A percentile compares a stretch with the other conserved stretches of the same genome.
phyloP scores from a whole-genome alignment of 2,113 vertebrate genomes.

The Bagarius yarrelli region DNA sequence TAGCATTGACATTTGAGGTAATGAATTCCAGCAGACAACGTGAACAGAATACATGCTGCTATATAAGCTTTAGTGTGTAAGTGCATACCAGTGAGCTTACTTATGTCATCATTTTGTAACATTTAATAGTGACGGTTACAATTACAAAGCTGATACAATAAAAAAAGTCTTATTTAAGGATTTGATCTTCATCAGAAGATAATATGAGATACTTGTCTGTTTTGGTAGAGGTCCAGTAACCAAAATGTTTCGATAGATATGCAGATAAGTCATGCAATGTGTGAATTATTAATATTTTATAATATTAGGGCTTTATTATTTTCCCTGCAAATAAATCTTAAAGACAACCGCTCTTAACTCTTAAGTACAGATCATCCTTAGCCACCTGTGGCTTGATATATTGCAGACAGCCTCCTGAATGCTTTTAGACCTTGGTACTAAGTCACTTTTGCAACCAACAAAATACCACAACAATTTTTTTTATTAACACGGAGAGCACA shows the following conservation, averaged over 20 bases:
- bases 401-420: slow-evolving; percentile 42
- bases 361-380: slow-evolving; percentile 49
- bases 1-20: slow-evolving; percentile 44
- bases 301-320: slow-evolving; percentile 31
- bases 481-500: slow-evolving; percentile 27
- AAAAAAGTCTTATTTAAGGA: slow-evolving; percentile 21
- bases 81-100: not conserved
- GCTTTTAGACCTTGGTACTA: slow-evolving; percentile 50
- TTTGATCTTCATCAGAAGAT: not conserved
- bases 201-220: not conserved
- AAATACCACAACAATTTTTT: slow-evolving; percentile 41
- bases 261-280: slow-evolving; percentile 5
- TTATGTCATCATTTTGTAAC: not conserved
- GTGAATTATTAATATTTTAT: slow-evolving; percentile 50
- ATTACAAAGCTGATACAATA: not conserved
- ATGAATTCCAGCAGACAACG: slow-evolving; percentile 41
- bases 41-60: slow-evolving; percentile 22
- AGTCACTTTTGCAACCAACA: slow-evolving; percentile 51
- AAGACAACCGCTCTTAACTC: slow-evolving; percentile 29
- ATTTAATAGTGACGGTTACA: slow-evolving; percentile 9
- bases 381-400: slow-evolving; percentile 49
- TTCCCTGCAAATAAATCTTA: slow-evolving; percentile 15
- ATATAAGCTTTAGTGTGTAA: slow-evolving; percentile 7
- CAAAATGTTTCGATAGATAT: slow-evolving; percentile 18
- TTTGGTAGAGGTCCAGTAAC: not conserved